A percentile compares a stretch with the other conserved stretches of the same genome.
phyloP scores from a whole-genome alignment of 1,140 invertebrate genomes.

The Drosophila carrolli region DNA sequence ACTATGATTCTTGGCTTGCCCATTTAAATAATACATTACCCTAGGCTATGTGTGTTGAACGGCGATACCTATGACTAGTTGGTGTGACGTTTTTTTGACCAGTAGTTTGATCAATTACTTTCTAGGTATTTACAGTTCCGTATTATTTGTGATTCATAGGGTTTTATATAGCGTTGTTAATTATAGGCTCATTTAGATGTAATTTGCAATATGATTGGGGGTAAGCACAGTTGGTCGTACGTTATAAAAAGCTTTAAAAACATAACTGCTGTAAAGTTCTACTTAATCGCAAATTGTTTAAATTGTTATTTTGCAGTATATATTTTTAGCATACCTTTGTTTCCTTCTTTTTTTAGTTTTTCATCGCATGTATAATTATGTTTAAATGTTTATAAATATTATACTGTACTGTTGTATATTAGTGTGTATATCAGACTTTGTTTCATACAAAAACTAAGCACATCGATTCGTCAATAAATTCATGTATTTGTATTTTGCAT shows the following conservation, averaged over 20 bases:
- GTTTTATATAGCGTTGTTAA: constrained; percentile 25
- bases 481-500: constrained; percentile 63
- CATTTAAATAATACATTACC: constrained; percentile 49
- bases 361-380: constrained; percentile 69
- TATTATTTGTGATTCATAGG: constrained; percentile 36
- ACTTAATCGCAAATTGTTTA: constrained; percentile 64
- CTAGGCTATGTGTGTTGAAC: constrained; percentile 40
- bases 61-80: constrained; percentile 35
- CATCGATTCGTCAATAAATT: constrained; percentile 81
- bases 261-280: constrained; percentile 50
- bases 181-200: constrained; percentile 19
- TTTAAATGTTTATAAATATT: constrained; percentile 74
- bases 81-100: constrained; percentile 34
- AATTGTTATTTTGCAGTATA: constrained; percentile 47
- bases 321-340: constrained; percentile 41
- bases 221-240: constrained; percentile 61
- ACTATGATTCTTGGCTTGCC: constrained; percentile 56
- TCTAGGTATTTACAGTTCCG: constrained; percentile 71
- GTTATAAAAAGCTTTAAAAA: constrained; percentile 50
- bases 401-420: constrained; percentile 79
- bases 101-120: constrained; percentile 33
- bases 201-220: constrained; percentile 23
- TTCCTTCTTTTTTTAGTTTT: constrained; percentile 22
- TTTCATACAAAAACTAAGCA: constrained; percentile 82
- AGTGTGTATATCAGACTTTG: constrained; percentile 83